Conservation (phyloP, 2,888 invertebrate species). For the Nycteola revayana region DNA sequence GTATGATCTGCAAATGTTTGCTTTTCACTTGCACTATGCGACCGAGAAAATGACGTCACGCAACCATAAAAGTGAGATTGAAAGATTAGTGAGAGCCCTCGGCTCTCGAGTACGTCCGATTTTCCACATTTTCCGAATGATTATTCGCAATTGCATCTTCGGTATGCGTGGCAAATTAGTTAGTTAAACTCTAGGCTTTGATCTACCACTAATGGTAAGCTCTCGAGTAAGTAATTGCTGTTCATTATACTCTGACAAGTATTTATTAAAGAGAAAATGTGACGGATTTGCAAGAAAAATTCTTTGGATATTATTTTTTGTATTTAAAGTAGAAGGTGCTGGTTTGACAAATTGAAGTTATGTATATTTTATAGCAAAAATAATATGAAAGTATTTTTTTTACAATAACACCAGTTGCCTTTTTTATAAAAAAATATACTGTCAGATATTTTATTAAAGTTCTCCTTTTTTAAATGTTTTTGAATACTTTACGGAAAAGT, state of each 20-base stretch:
- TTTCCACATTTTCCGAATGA: conserved; percentile 56
- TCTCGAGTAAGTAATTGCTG: conserved; percentile 10
- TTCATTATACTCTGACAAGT: conserved; percentile 7
- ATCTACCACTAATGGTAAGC: conserved; percentile 9
- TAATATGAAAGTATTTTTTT: too few relatives aligned
- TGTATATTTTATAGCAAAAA: too few relatives aligned
- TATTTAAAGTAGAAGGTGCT: too few relatives aligned
- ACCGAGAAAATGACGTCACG: conserved; percentile 13
- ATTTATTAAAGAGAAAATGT: neutral
- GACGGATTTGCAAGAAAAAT: too few relatives aligned
- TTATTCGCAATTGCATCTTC: conserved; percentile 40
- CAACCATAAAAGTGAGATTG: conserved; percentile 20
- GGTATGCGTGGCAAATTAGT: conserved; percentile 30
- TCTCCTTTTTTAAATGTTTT: too few relatives aligned
- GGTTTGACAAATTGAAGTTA: too few relatives aligned
- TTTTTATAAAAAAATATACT: too few relatives aligned
- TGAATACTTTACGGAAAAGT: too few relatives aligned
- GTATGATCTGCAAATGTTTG: neutral
- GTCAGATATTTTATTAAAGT: too few relatives aligned
- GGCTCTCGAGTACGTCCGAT: conserved; percentile 40
- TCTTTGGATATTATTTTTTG: too few relatives aligned
- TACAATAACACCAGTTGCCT: too few relatives aligned
- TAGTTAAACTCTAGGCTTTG: too few relatives aligned
- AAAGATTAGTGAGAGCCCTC: conserved; percentile 33
- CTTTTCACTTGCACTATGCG: conserved; percentile 9